Evolutionary conservation across 2,113 vertebrate species (phyloP).

Genomic region (Dryoscopus gambensis): DNA sequence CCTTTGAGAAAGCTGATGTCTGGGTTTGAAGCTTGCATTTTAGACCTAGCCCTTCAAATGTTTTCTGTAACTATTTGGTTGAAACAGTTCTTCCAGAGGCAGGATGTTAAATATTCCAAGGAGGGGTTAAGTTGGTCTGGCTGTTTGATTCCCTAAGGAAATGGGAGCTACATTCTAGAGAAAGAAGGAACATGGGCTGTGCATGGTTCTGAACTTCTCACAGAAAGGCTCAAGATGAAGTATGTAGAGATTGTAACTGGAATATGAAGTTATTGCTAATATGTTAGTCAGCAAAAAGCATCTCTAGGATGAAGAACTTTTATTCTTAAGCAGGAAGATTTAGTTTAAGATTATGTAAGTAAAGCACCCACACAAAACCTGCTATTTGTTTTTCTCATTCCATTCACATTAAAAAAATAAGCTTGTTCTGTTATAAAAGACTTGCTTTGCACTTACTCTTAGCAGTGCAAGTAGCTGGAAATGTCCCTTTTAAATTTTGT

Average conservation of each 20-base stretch:
- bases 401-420: not conserved
- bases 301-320: not conserved
- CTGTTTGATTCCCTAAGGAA: not conserved
- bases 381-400: not conserved
- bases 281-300: not conserved
- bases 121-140: not conserved
- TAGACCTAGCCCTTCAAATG: not conserved
- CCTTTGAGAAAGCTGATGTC: not conserved
- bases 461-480: constrained; percentile 1
- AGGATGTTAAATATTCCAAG: not conserved
- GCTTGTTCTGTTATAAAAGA: not conserved
- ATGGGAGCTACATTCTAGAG: not conserved
- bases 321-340: not conserved
- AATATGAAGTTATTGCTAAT: not conserved
- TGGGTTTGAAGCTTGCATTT: not conserved
- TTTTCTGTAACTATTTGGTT: not conserved
- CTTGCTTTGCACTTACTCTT: not conserved
- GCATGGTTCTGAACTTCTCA: not conserved
- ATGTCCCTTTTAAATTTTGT: constrained; percentile 9
- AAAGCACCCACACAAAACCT: constrained; percentile 4
- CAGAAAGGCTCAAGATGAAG: not conserved
- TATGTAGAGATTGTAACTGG: not conserved
- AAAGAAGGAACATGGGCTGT: not conserved
- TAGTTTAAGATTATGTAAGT: constrained; percentile 17
- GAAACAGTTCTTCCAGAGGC: not conserved